Evolutionary conservation across 1,140 invertebrate genomes (phyloP).

Genomic region (Melitaea cinxia): DNA sequence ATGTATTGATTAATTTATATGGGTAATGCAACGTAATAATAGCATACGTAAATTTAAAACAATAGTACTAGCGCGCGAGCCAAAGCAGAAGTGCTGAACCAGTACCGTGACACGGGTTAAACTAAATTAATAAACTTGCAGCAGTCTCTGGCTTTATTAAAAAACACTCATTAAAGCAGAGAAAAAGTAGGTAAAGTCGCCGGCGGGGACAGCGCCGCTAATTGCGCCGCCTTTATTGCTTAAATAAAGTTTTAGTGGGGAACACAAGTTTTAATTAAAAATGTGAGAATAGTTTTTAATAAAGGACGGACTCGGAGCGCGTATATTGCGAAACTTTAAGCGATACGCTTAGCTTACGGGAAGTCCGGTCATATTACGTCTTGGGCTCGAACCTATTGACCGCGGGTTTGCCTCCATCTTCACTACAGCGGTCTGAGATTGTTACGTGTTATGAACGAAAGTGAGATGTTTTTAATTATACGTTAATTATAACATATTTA

Average conservation of each 20-base stretch:
- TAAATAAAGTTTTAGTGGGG: slow-evolving; percentile 82
- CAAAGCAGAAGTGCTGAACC: slow-evolving; percentile 45
- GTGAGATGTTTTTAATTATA: neutral
- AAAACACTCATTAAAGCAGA: slow-evolving; percentile 81
- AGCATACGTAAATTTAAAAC: slow-evolving; percentile 53
- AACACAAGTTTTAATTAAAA: slow-evolving; percentile 82
- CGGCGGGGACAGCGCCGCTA: slow-evolving; percentile 79
- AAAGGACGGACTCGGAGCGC: slow-evolving; percentile 77
- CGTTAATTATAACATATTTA: neutral
- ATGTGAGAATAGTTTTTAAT: slow-evolving; percentile 82
- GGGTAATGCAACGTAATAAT: slow-evolving; percentile 43
- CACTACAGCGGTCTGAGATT: neutral
- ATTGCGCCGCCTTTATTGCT: slow-evolving; percentile 81
- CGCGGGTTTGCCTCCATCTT: slow-evolving; percentile 8
- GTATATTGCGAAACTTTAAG: slow-evolving; percentile 81
- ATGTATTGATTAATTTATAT: slow-evolving; percentile 44
- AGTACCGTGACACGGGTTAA: slow-evolving; percentile 75
- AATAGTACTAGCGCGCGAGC: slow-evolving; percentile 48
- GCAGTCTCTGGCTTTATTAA: slow-evolving; percentile 79
- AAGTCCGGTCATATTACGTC: slow-evolving; percentile 69
- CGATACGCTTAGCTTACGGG: slow-evolving; percentile 77
- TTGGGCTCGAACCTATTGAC: slow-evolving; percentile 38
- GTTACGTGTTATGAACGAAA: neutral
- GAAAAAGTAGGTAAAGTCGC: slow-evolving; percentile 81
- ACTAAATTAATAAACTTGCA: slow-evolving; percentile 81